Base-by-base conservation (phyloP, 2,797 vertebrate species). In the Tragopan temminckii region DNA sequence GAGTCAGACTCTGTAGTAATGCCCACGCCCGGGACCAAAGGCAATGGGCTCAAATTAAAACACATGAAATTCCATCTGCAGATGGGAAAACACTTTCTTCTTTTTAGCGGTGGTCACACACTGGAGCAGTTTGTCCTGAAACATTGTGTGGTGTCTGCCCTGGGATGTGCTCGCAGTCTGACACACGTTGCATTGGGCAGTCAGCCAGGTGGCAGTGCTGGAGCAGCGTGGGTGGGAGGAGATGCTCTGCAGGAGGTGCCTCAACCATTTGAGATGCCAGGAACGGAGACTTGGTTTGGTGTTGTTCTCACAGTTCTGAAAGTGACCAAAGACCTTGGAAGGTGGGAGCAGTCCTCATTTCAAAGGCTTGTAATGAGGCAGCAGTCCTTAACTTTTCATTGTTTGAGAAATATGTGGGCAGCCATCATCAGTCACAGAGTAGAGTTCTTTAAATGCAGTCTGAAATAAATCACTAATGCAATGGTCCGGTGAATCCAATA, bases 261-360 rank as follows among this genome's bases (percentile, higher is more conserved):
- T 43, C 31, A 42, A 38, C 9, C 23, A 8, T 23, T 42, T n/a
- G 36, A 45, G 9, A 5, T 48, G 42, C 35, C 53, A 80, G 29
- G 13, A 69, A 46, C 0, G 0, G 33, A n/a, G 21, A 25, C 46
- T 35, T 24, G 13, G 23, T 53, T 82, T 40, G 31, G 13, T 64
- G 45, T 27, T 66, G 16, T 45, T 52, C 31, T 58, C 36, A 4
- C 3, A 8, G 15, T 29, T 55, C 35, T n/a, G 50, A 19, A n/a
- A 43, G 20, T 38, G 35, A 55, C 40, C 31, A 6, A 43, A 40
- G 18, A 7, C 7, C 58, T 78, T 7, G 45, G 35, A 64, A 64
- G 45, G 9, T 43, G n/a, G 6, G 10, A 23, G 24, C 18, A 33
- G 13, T 19, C 67, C 21, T 45, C 55, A 9, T 61, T 64, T 48